Percentiles rank a stretch among this genome's conserved stretches.
Conservation (phyloP, 2,888 invertebrate genomes). For the Drosophila kokeensis region DNA sequence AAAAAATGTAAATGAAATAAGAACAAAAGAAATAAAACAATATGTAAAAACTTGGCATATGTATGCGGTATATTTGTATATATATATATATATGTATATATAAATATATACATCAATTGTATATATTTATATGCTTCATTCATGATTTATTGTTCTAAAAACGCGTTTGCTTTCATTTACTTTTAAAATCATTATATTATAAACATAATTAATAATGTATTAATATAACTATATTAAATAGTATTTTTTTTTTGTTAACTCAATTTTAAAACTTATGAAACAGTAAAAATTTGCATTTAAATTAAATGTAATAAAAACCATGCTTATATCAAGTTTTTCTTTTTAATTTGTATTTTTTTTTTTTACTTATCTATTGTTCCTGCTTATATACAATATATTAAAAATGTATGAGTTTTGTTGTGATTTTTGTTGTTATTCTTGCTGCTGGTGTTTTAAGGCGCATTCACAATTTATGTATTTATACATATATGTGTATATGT, state of each 20-base stretch:
- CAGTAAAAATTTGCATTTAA: constrained; percentile 54
- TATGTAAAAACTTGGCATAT: constrained; percentile 46
- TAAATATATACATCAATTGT: constrained; percentile 5
- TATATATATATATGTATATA: no score
- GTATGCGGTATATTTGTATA: constrained; percentile 54
- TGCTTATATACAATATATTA: constrained; percentile 26
- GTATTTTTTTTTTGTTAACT: constrained; percentile 35
- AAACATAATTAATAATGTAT: constrained; percentile 60
- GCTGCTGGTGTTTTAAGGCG: constrained; percentile 30
- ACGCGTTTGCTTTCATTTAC: constrained; percentile 65
- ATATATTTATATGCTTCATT: constrained; percentile 40
- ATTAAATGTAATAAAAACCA: constrained; percentile 53
- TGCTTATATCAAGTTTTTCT: constrained; percentile 37
- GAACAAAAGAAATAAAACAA: constrained; percentile 33
- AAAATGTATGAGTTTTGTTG: constrained; percentile 17
- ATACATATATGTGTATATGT: constrained; percentile 10
- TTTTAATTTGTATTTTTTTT: constrained; percentile 7
- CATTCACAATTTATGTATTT: constrained; percentile 34
- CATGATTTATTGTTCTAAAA: constrained; percentile 67
- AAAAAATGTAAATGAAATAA: not conserved
- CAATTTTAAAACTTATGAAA: constrained; percentile 45
- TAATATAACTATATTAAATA: constrained; percentile 48
- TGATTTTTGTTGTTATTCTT: constrained; percentile 18
- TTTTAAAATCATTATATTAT: constrained; percentile 69
- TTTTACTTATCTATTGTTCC: constrained; percentile 7